phyloP scores from a whole-genome alignment of 2,797 vertebrate genomes.

The Poliocrania exsul region DNA sequence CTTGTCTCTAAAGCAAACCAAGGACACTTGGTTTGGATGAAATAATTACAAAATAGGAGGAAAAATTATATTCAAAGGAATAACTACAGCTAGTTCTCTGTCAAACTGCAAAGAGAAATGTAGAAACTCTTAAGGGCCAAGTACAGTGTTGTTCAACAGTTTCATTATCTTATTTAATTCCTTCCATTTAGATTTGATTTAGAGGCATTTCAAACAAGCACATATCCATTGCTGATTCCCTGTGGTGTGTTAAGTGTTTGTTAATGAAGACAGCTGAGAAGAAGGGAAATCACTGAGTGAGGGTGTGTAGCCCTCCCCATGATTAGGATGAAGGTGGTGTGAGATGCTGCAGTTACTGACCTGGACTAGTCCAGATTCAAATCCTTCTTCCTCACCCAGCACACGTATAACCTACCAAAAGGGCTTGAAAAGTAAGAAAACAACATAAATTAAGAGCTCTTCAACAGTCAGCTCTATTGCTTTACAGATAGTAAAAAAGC shows the following conservation, averaged over 20 bases:
- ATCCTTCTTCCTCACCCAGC: not conserved
- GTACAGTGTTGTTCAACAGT: not conserved
- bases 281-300: not conserved
- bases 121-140: not conserved
- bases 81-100: not conserved
- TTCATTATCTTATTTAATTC: not conserved
- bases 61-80: not conserved
- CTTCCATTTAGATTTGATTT: not conserved
- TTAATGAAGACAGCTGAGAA: not conserved
- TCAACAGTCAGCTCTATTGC: not conserved
- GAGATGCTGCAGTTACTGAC: not conserved
- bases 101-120: not conserved
- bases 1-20: constrained; percentile 3
- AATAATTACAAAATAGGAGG: not conserved
- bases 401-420: not conserved
- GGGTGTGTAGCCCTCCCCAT: not conserved
- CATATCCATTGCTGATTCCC: not conserved
- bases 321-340: not conserved
- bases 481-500: not conserved
- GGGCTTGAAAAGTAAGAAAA: not conserved
- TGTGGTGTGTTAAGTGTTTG: not conserved
- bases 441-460: not conserved
- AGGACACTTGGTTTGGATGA: not conserved
- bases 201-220: not conserved
- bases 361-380: not conserved